Conservation (phyloP, 2,888 invertebrate genomes). For the Brachylomia viminalis region DNA sequence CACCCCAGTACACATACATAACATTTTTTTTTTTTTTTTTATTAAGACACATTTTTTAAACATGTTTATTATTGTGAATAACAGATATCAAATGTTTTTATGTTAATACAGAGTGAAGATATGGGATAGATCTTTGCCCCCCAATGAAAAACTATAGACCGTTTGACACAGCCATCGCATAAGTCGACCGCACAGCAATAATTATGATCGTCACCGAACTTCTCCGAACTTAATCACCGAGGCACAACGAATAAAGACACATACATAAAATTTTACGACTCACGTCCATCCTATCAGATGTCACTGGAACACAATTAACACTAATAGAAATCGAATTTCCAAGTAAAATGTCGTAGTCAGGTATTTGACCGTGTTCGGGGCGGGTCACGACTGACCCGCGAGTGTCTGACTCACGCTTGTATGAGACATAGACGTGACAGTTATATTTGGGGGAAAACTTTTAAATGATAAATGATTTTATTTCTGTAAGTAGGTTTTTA, state of each 20-base stretch:
- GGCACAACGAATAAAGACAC: constrained; percentile 57
- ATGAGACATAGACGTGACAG: constrained; percentile 27
- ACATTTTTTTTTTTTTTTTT: no score
- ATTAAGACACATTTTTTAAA: neutral
- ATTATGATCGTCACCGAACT: constrained; percentile 63
- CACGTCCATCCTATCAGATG: constrained; percentile 56
- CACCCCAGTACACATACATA: no score
- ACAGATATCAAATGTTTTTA: neutral
- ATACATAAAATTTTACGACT: constrained; percentile 67
- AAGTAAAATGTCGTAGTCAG: constrained; percentile 57
- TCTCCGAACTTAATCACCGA: constrained; percentile 55
- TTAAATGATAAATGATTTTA: no score
- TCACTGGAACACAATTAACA: constrained; percentile 61
- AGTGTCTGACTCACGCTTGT: constrained; percentile 45
- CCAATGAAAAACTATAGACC: constrained; percentile 1
- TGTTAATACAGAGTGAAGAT: constrained; percentile 6
- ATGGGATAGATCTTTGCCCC: neutral
- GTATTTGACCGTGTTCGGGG: constrained; percentile 44
- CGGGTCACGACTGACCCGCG: constrained; percentile 28
- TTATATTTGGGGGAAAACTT: neutral
- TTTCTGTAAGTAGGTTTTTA: no score
- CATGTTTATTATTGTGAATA: neutral
- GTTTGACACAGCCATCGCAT: constrained; percentile 7
- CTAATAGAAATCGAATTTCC: constrained; percentile 66
- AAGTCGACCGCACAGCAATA: constrained; percentile 28